phyloP scores from a whole-genome alignment of 2,888 invertebrate species.

The Stenodema calcarata region DNA sequence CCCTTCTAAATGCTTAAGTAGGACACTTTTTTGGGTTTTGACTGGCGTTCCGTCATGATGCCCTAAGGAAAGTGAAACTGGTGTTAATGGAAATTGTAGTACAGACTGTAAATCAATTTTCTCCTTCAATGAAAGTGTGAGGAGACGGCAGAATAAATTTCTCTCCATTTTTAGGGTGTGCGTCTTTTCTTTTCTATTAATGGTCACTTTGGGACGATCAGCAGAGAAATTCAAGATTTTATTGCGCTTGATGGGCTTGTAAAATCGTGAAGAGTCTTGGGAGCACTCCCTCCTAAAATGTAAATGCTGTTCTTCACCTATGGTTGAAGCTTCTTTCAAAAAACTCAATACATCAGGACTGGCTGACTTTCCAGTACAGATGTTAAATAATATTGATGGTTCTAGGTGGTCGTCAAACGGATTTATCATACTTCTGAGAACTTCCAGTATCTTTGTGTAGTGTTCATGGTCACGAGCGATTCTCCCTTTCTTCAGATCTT shows the following conservation, averaged over 20 bases:
- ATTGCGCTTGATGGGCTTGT: background rate
- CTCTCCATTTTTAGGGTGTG: background rate
- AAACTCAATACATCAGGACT: background rate
- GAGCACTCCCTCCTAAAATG: background rate
- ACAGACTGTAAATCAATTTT: background rate
- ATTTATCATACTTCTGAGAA: conserved; percentile 42
- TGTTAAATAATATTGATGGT: background rate
- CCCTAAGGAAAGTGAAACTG: background rate
- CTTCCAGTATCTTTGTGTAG: conserved; percentile 16
- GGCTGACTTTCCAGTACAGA: background rate
- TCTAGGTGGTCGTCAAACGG: background rate
- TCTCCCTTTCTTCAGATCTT: conserved; percentile 55
- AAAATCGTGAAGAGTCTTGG: background rate
- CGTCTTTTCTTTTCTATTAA: background rate
- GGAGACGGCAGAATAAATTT: no score
- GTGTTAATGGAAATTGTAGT: background rate
- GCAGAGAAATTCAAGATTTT: background rate
- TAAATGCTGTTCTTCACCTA: background rate
- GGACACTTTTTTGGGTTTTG: conserved; percentile 1
- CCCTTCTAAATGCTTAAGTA: background rate
- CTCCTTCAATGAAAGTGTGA: background rate
- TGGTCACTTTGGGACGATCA: background rate
- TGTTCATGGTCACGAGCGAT: conserved; percentile 54
- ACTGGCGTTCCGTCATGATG: background rate
- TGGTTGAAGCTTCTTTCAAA: background rate